These are phyloP conservation scores for Dinocampus coccinellae DNA, from an alignment of 2,888 invertebrate species.

Conservation along the genomic window DNA sequence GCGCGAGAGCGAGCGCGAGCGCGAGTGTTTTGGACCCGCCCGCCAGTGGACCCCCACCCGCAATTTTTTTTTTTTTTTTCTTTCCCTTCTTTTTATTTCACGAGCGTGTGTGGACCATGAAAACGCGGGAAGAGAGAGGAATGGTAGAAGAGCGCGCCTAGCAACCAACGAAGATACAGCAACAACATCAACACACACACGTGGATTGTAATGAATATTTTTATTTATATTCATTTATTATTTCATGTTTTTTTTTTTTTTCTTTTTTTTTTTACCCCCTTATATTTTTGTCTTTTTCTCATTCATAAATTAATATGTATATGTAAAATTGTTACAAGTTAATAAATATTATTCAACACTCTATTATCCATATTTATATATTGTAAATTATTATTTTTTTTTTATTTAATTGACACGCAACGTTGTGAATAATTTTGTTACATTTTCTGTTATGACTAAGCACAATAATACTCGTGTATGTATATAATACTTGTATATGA, in stretches of 20 bases:
- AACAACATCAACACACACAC: slow-evolving; percentile 62
- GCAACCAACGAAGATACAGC: slow-evolving; percentile 55
- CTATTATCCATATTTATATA: neutral
- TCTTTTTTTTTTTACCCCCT: no score
- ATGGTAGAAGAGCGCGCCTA: slow-evolving; percentile 18
- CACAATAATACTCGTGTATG: neutral
- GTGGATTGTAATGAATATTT: slow-evolving; percentile 46
- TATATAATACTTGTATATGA: neutral
- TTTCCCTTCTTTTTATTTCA: neutral
- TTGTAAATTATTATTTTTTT: neutral
- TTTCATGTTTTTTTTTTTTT: neutral
- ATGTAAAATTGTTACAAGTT: neutral
- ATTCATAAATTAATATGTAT: no score
- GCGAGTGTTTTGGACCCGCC: no score
- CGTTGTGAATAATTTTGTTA: neutral
- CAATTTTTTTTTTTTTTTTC: neutral
- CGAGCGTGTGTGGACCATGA: slow-evolving; percentile 13
- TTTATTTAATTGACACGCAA: no score
- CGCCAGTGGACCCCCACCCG: slow-evolving; percentile 9
- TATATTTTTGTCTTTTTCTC: no score
- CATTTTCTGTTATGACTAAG: neutral
- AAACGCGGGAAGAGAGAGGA: slow-evolving; percentile 33
- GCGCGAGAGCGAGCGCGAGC: no score
- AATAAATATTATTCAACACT: neutral
- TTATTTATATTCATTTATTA: neutral